Evolutionary conservation across 2,797 vertebrate genomes (phyloP).

Genomic region (Phalanger gymnotis): DNA sequence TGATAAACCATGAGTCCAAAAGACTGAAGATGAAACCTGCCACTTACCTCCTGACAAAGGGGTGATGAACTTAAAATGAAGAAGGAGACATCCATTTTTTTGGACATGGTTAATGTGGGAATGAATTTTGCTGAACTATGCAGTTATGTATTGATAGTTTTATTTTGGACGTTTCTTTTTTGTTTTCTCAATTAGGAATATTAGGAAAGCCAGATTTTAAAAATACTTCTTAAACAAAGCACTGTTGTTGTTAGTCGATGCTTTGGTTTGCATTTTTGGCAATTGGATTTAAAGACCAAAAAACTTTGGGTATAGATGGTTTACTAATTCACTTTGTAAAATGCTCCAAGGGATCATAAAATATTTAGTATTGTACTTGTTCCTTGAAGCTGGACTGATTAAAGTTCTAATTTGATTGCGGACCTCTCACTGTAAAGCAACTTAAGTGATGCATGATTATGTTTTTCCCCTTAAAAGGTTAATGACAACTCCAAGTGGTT

Average conservation of each 20-base stretch:
- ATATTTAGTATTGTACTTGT: constrained; percentile 44
- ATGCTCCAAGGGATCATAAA: neutral
- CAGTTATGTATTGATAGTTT: neutral
- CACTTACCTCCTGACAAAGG: neutral
- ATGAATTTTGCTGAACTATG: neutral
- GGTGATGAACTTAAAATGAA: neutral
- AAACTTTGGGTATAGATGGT: neutral
- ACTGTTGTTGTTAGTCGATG: neutral
- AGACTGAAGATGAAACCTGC: neutral
- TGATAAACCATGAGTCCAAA: neutral
- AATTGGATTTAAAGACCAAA: neutral
- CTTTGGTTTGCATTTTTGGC: neutral
- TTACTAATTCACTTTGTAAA: neutral
- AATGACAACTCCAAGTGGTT: constrained; percentile 57
- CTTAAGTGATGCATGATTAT: constrained; percentile 49
- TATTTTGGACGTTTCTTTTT: neutral
- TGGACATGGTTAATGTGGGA: neutral
- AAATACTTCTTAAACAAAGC: neutral
- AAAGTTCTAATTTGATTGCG: constrained; percentile 49
- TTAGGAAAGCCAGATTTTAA: neutral
- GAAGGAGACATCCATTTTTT: neutral
- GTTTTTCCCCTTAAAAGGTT: constrained; percentile 28
- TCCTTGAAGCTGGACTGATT: constrained; percentile 59
- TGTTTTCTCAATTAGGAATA: neutral
- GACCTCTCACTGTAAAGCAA: constrained; percentile 61